Evolutionary conservation across 2,113 vertebrate genomes (phyloP), one percentile per base, ranked within the genome.

Genomic region (Atlantisia rogersi): DNA sequence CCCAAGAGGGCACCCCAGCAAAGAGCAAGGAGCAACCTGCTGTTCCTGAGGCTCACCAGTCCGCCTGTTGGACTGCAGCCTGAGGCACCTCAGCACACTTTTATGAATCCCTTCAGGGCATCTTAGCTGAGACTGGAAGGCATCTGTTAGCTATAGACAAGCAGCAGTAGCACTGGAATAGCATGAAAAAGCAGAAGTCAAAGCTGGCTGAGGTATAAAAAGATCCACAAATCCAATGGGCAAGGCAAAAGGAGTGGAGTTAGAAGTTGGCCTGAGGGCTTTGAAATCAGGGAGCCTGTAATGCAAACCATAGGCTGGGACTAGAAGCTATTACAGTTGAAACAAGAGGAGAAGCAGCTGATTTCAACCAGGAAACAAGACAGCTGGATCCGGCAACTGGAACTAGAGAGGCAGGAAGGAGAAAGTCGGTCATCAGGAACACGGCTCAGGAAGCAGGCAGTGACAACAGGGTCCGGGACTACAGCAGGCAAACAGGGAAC

Each of bases 91-190:
- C 63, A 65, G 55, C 40, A 63, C 12, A 5, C 59, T 70, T 65
- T 37, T 18, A 80, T 5, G 8, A 86, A 81, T 53, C n/a, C 60
- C 64, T 86, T 88, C 60, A 75, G 83, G 40, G 52, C 2, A 0
- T 77, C 86, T 86, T 76, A 74, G 40, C 44, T 50, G 75, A 90
- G 76, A 70, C 46, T 50, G 67, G 40, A 90, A 82, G 88, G 69
- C 40, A 80, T 65, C 67, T 67, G 59, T 21, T 14, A 4, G 12
- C 25, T 63, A 83, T 5, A 67, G n/a, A 83, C 22, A 46, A 42
- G 17, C 11, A 73, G 63, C n/a, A 63, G 60, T 9, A 69, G 15
- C 2, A 2, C 46, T 70, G 55, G 15, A 64, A 22, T 46, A 86
- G 86, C 32, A 74, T 16, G 32, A 78, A 32, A 35, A 90, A 86